A percentile compares a stretch with the other conserved stretches of the same genome.
These are phyloP conservation scores for Xylocampa areola DNA, from an alignment of 2,888 invertebrate species.

Conservation along the genomic window DNA sequence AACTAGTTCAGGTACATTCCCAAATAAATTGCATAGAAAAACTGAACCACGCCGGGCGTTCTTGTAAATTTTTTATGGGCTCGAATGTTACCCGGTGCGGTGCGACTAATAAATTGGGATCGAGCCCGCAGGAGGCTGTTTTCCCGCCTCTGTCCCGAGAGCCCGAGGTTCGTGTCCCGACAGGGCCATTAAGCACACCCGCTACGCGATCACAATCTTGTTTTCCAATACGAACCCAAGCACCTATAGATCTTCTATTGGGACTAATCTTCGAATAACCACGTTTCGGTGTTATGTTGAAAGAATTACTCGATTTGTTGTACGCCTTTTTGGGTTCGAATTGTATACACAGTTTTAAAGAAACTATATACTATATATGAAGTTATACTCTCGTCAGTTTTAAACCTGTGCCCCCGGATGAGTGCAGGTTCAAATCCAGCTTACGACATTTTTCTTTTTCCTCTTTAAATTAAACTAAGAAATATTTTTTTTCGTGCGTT, in stretches of 20 bases:
- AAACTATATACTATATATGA: too few relatives aligned
- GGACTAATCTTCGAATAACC: conserved; percentile 46
- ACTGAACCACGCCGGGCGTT: conserved; percentile 55
- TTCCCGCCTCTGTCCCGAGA: conserved; percentile 61
- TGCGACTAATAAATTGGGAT: conserved; percentile 69
- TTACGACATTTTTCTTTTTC: too few relatives aligned
- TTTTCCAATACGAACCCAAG: conserved; percentile 62
- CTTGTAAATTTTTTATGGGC: conserved; percentile 69
- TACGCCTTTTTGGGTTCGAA: conserved; percentile 24
- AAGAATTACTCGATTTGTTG: conserved; percentile 28
- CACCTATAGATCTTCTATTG: conserved; percentile 51
- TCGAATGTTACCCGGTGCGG: conserved; percentile 44
- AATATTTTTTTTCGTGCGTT: too few relatives aligned
- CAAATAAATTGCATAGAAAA: conserved; percentile 66
- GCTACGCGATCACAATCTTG: conserved; percentile 66
- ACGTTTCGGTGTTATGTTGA: conserved; percentile 47
- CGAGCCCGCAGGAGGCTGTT: conserved; percentile 63
- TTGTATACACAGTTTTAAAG: too few relatives aligned
- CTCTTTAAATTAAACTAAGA: too few relatives aligned
- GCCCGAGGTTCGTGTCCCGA: conserved; percentile 55
- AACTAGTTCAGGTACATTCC: conserved; percentile 40
- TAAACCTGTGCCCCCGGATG: too few relatives aligned
- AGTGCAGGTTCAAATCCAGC: too few relatives aligned
- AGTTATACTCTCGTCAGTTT: too few relatives aligned
- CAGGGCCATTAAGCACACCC: conserved; percentile 69